These are phyloP conservation scores for Lochmaea crataegi DNA, from an alignment of 2,888 invertebrate species.

Conservation along the genomic window DNA sequence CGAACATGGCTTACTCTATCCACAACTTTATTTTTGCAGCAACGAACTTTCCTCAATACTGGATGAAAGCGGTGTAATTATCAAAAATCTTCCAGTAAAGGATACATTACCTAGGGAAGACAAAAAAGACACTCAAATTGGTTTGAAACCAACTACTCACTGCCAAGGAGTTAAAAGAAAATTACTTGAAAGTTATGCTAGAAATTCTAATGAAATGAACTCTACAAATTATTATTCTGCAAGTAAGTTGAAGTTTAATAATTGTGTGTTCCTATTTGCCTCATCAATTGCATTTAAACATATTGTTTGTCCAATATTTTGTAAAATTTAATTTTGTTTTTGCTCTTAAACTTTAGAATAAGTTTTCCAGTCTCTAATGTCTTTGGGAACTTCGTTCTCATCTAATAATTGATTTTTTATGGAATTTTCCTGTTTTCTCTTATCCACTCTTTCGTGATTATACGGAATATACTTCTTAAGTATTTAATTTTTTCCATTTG, in stretches of 20 bases:
- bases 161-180: constrained; percentile 57
- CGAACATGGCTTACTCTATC: too few relatives aligned
- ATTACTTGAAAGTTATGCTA: constrained; percentile 23
- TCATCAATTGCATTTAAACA: too few relatives aligned
- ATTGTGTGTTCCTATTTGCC: neutral
- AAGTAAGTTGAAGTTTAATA: constrained; percentile 6
- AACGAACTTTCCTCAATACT: constrained; percentile 13
- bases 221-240: constrained; percentile 9
- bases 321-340: too few relatives aligned
- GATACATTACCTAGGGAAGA: constrained; percentile 34
- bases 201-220: constrained; percentile 7
- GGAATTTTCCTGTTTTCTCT: too few relatives aligned
- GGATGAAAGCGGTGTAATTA: constrained; percentile 43
- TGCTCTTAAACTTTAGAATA: too few relatives aligned
- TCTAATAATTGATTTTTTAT: too few relatives aligned
- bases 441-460: too few relatives aligned
- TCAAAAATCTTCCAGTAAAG: constrained; percentile 35
- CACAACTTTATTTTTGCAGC: neutral
- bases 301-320: too few relatives aligned
- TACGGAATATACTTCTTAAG: too few relatives aligned
- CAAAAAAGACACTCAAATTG: constrained; percentile 30
- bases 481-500: too few relatives aligned
- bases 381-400: too few relatives aligned
- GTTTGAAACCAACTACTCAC: constrained; percentile 52
- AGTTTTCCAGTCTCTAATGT: too few relatives aligned